Conservation (phyloP, 2,888 invertebrate genomes). For the Ellobium chinense region DNA sequence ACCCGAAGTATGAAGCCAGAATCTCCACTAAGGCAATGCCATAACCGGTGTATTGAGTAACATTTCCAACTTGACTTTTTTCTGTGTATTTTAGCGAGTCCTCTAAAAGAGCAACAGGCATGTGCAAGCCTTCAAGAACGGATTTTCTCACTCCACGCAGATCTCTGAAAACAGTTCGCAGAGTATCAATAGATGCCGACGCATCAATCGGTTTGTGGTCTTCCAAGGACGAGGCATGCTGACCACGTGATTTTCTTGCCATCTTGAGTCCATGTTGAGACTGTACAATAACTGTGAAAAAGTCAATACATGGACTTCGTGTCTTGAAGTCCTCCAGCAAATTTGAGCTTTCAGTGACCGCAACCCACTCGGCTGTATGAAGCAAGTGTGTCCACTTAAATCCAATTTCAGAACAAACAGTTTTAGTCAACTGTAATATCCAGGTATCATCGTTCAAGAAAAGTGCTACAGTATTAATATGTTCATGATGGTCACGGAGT, state of each 20-base stretch:
- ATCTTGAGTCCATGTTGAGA: background rate
- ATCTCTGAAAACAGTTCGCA: background rate
- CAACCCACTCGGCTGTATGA: background rate
- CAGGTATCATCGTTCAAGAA: background rate
- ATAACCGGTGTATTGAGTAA: background rate
- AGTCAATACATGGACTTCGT: background rate
- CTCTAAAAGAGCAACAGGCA: background rate
- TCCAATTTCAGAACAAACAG: background rate
- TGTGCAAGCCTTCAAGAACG: background rate
- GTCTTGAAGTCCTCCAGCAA: background rate
- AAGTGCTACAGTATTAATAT: background rate
- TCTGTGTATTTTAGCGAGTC: background rate
- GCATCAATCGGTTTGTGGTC: too few species aligned
- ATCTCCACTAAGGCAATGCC: background rate
- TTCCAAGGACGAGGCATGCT: too few species aligned
- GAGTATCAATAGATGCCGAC: too few species aligned
- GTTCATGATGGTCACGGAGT: too few species aligned
- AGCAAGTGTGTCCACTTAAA: constrained; percentile 4
- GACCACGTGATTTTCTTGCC: background rate
- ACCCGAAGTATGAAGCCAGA: background rate
- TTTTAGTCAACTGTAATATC: background rate
- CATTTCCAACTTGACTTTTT: background rate
- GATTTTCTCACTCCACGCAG: background rate
- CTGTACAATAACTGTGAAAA: background rate
- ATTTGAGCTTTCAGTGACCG: background rate